Base-by-base conservation (phyloP, 1,140 invertebrate species). In the Hyphantria cunea region DNA sequence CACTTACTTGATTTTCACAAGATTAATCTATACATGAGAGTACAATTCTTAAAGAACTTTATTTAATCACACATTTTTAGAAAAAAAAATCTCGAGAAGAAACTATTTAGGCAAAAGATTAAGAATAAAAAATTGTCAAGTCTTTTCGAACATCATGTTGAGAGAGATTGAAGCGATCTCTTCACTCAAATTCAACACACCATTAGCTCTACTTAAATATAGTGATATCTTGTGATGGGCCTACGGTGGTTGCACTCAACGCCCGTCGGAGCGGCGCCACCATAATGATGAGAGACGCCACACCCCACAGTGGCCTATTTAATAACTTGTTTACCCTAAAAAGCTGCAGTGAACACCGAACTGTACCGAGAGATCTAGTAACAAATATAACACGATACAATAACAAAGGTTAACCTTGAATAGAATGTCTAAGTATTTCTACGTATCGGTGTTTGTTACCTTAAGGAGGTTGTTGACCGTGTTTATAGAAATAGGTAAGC, bases 271-370 rank as follows among this genome's bases (percentile, higher is more conserved):
- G 45, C 42, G 72, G 63, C 75, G 75, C 72, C 71, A 15, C 14
- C 12, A 17, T 68, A 64, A 67, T 61, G 64, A 67, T 42, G 50
- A 45, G 49, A 42, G 65, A 56, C 67, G 67, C 58, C 64, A 41
- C 59, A 44, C 67, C 65, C 64, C 63, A 49, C 37, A 49, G 66
- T 68, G 66, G 60, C 63, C 66, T 69, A 70, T 74, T 74, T 67
- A 74, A 76, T 73, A 72, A 60, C 64, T 69, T 69, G 68, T 76
- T 68, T 72, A 66, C 64, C 60, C 49, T 25, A 42, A 61, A 45
- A 33, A 25, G 42, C 33, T 44, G 14, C 14, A 10, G 11, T n/a
- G n/a, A n/a, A 69, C 62, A 69, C 67, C 67, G 62, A 39, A 61
- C 7, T 41, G 41, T 34, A 0, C 6, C 33, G 10, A 51, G 12